Evolutionary conservation across 2,113 vertebrate species (phyloP), one percentile per base, ranked within the genome.

Genomic region (Oryzias celebensis): DNA sequence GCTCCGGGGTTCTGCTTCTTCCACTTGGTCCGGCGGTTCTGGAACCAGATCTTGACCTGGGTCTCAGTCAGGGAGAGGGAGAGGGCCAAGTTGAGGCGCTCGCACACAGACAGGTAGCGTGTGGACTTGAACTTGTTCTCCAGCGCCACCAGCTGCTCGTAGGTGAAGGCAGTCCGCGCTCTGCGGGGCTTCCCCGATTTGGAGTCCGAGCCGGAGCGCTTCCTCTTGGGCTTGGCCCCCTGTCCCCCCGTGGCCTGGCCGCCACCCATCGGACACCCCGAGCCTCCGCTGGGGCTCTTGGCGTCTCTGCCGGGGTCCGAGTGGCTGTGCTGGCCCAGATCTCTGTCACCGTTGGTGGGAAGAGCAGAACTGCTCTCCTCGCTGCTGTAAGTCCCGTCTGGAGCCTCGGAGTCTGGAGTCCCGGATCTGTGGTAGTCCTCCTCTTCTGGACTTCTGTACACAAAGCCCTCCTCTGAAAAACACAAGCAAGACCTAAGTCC

Each of bases 91-190:
- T 96, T 96, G 71, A 96, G 94, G 57, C 95, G 91, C 88, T 96
- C 95, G 26, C 95, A 96, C 78, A 96, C 95, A 0, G 95, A 96
- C 68, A 96, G 91, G 91, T 96, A 96, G 42, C 95, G 92, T 1
- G 95, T 97, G 18, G 95, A 95, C 88, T 97, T 97, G 90, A 97
- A 97, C 82, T 97, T 97, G 91, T 97, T 97, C 86, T 97, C 96
- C 78, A 97, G 91, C 1, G 95, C 95, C 86, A 97, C 96, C 72
- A 97, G 91, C 92, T 97, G 96, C 90, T 97, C 96, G 68, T 97
- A 97, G 43, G 96, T 97, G 91, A 97, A 97, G 65, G 96, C 96
- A 56, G 96, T 97, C 89, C 96, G 94, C 47, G 96, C 95, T 45
- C 95, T 90, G 24, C 95, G 90, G 47, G 95, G 96, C 84, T 97